These are phyloP conservation scores for Acanthopleura granulata DNA, from an alignment of 2,888 invertebrate genomes.

Conservation along the genomic window DNA sequence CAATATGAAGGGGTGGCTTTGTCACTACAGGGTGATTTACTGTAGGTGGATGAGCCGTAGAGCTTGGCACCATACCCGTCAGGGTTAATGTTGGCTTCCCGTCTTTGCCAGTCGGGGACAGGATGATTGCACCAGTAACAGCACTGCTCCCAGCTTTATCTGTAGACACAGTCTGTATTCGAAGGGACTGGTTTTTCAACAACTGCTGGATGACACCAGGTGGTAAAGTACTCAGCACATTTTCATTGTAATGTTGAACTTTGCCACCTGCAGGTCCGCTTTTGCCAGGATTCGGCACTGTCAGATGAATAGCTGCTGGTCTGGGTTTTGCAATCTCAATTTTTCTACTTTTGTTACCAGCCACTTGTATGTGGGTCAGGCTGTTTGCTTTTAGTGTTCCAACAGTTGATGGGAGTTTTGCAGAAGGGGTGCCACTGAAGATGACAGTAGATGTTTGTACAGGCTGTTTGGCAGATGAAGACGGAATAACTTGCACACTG, in stretches of 20 bases:
- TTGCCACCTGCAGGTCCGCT: slow-evolving; percentile 16
- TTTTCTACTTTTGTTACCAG: slow-evolving; percentile 11
- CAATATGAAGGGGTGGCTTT: neutral
- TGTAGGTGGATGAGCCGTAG: neutral
- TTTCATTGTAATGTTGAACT: slow-evolving; percentile 27
- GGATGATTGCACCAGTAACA: neutral
- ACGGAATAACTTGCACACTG: neutral
- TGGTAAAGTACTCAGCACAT: slow-evolving; percentile 43
- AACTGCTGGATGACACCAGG: slow-evolving; percentile 55
- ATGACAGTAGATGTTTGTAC: slow-evolving; percentile 5
- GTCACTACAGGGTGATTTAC: neutral
- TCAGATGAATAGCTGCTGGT: neutral
- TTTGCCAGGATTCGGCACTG: neutral
- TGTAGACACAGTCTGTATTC: slow-evolving; percentile 42
- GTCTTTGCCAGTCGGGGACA: neutral
- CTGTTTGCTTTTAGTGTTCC: neutral
- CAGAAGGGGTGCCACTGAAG: neutral
- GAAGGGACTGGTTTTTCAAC: slow-evolving; percentile 49
- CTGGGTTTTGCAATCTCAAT: slow-evolving; percentile 8
- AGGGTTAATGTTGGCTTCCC: neutral
- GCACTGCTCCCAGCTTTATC: neutral
- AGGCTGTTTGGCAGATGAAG: neutral
- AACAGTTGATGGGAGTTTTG: neutral
- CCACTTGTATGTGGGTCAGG: no score
- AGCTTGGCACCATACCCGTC: neutral